A percentile compares a stretch with the other conserved stretches of the same genome.
Conservation (phyloP, 2,797 vertebrate genomes). For the Hybognathus amarus region DNA sequence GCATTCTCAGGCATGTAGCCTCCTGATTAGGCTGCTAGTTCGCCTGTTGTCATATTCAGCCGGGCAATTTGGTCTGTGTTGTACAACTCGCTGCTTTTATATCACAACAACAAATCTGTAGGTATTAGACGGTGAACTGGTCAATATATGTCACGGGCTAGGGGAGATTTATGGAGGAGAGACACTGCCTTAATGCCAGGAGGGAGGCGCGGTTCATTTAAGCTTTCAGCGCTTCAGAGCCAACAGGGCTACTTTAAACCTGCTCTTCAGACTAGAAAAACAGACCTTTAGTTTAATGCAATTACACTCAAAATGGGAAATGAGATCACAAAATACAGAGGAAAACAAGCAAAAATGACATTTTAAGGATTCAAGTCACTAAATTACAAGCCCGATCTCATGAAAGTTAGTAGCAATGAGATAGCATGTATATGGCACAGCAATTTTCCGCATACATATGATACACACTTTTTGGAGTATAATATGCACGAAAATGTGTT, state of each 20-base stretch:
- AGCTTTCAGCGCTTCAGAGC: slow-evolving; percentile 57
- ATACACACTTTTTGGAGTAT: too few relatives aligned
- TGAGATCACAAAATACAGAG: slow-evolving; percentile 31
- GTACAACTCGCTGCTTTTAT: slow-evolving; percentile 77
- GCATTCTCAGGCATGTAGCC: slow-evolving; percentile 81
- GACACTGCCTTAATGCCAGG: slow-evolving; percentile 76
- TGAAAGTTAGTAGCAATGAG: too few relatives aligned
- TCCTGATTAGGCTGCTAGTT: slow-evolving; percentile 79
- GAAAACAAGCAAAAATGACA: neutral
- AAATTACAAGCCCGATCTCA: too few relatives aligned
- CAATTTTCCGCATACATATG: too few relatives aligned
- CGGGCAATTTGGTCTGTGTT: slow-evolving; percentile 81
- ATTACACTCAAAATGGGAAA: slow-evolving; percentile 55
- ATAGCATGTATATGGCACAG: too few relatives aligned
- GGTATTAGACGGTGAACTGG: slow-evolving; percentile 64
- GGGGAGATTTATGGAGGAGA: slow-evolving; percentile 75
- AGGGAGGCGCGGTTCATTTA: slow-evolving; percentile 73
- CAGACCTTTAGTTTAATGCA: slow-evolving; percentile 54
- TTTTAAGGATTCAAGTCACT: neutral
- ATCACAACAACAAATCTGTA: slow-evolving; percentile 42
- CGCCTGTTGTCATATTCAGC: slow-evolving; percentile 79
- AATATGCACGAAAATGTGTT: too few relatives aligned
- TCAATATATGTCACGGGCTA: slow-evolving; percentile 73
- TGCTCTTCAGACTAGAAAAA: slow-evolving; percentile 48
- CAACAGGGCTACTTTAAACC: slow-evolving; percentile 50